Evolutionary conservation across 2,888 invertebrate species (phyloP).

Genomic region (Cabera pusaria): DNA sequence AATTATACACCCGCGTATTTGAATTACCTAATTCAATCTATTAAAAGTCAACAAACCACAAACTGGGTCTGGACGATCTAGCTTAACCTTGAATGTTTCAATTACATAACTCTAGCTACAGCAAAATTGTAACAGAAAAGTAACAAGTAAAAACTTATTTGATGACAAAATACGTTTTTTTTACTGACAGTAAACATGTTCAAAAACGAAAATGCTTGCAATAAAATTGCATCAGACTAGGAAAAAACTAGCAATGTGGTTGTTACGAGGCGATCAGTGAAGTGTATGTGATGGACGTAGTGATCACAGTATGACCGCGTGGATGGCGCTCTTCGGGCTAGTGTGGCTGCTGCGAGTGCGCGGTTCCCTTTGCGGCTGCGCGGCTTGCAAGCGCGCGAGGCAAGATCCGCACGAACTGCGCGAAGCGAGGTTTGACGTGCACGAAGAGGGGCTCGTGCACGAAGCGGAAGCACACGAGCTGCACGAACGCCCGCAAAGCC

Average conservation of each 20-base stretch:
- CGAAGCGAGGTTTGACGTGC: slow-evolving; percentile 14
- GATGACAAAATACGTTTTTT: too few relatives aligned
- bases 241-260: slow-evolving; percentile 19
- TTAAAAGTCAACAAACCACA: too few relatives aligned
- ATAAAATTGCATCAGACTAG: too few relatives aligned
- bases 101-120: too few relatives aligned
- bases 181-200: too few relatives aligned
- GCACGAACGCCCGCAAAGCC: slow-evolving; percentile 28
- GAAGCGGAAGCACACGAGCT: slow-evolving; percentile 5
- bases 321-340: slow-evolving; percentile 94
- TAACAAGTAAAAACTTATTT: too few relatives aligned
- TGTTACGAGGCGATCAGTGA: slow-evolving; percentile 29
- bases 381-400: slow-evolving; percentile 85
- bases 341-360: slow-evolving; percentile 92
- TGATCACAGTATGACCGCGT: slow-evolving; percentile 80
- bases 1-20: too few relatives aligned
- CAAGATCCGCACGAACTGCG: slow-evolving; percentile 43
- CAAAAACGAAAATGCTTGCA: too few relatives aligned
- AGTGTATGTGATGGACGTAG: slow-evolving; percentile 55
- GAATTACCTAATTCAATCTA: too few relatives aligned
- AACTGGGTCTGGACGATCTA: too few relatives aligned
- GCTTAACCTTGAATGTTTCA: too few relatives aligned
- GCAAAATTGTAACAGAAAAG: too few relatives aligned
- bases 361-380: slow-evolving; percentile 90
- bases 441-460: slow-evolving; percentile 25